Percentiles rank a stretch among this genome's conserved stretches.
These are phyloP conservation scores for Platyrinchus mystaceus DNA, from an alignment of 2,797 vertebrate species.

Conservation along the genomic window DNA sequence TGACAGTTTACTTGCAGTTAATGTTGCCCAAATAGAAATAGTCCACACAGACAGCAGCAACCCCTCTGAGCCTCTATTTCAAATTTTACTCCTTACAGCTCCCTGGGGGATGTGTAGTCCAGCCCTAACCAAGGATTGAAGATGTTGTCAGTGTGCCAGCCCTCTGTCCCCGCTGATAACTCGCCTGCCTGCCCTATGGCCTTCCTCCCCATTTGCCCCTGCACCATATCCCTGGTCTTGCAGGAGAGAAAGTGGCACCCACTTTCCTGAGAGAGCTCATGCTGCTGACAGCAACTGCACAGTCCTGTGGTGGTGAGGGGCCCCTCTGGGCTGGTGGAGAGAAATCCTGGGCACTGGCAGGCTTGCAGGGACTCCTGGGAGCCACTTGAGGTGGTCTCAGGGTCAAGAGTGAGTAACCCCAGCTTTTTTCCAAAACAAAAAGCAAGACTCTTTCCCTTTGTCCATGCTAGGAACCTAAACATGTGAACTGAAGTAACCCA, in stretches of 20 bases:
- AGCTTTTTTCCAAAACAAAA: neutral
- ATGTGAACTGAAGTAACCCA: constrained; percentile 50
- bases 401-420: neutral
- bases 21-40: neutral
- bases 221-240: neutral
- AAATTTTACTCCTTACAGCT: neutral
- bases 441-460: neutral
- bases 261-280: accelerated
- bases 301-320: accelerated
- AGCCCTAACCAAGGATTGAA: neutral
- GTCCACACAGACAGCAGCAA: neutral
- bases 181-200: neutral
- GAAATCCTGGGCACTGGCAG: neutral
- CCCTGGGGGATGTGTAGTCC: accelerated
- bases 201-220: neutral
- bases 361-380: neutral
- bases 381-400: neutral
- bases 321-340: neutral
- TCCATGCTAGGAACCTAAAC: neutral
- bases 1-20: neutral
- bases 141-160: neutral
- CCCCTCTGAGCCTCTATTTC: neutral
- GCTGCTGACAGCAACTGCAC: neutral
- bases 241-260: neutral
- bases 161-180: neutral